phyloP scores from a whole-genome alignment of 1,140 invertebrate species.

The Polypedilum vanderplanki region DNA sequence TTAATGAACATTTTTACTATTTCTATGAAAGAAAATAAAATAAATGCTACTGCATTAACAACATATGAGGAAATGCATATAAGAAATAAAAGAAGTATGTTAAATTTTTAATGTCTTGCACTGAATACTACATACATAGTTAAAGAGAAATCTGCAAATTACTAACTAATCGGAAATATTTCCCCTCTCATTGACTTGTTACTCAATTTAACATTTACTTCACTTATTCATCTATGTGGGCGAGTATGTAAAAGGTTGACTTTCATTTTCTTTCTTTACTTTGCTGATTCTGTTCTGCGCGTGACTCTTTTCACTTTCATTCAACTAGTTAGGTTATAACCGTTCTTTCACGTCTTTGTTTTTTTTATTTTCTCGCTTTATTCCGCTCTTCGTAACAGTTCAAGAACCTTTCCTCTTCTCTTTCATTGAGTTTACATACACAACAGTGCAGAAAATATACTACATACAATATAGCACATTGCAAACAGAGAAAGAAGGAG shows the following conservation, averaged over 20 bases:
- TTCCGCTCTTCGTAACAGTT: background rate
- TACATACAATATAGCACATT: no score
- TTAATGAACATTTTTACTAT: background rate
- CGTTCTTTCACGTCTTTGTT: background rate
- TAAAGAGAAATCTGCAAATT: background rate
- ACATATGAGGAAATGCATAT: no score
- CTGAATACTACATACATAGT: conserved; percentile 1
- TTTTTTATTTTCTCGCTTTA: background rate
- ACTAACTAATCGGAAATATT: no score
- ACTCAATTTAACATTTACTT: background rate
- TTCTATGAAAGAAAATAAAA: no score
- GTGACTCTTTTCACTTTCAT: conserved; percentile 25
- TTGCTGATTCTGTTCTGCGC: background rate
- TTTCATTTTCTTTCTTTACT: conserved; percentile 10
- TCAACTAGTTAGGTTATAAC: background rate
- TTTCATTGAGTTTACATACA: no score
- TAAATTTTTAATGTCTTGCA: background rate
- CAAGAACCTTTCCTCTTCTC: background rate
- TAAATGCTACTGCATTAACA: no score
- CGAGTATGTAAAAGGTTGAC: background rate
- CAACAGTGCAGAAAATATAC: no score
- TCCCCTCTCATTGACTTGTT: background rate
- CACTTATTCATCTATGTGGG: background rate
- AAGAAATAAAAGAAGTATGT: no score
- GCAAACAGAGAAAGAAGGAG: background rate